These are phyloP conservation scores for Oxygymnocypris stewartii DNA, from an alignment of 2,113 vertebrate genomes.

Conservation along the genomic window DNA sequence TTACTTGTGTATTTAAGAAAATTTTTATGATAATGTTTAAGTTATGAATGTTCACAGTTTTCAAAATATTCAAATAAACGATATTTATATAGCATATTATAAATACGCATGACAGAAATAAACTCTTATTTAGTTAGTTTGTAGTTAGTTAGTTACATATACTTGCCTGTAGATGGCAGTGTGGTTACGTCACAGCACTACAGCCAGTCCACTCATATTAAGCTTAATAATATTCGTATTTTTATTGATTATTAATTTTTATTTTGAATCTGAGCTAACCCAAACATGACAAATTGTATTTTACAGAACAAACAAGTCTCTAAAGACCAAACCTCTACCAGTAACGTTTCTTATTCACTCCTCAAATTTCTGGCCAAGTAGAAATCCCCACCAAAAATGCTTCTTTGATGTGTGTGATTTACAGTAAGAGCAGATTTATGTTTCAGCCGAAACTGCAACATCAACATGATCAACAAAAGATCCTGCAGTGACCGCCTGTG, in stretches of 20 bases:
- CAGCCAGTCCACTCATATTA: background rate
- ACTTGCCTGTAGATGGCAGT: conserved; percentile 48
- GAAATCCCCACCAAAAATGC: background rate
- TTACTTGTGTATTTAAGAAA: background rate
- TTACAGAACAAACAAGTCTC: background rate
- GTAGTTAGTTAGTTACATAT: background rate
- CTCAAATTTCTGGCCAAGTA: background rate
- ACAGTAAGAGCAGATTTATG: background rate
- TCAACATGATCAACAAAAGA: conserved; percentile 55
- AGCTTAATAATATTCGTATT: background rate
- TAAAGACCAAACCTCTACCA: background rate
- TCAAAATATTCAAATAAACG: background rate
- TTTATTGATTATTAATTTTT: background rate
- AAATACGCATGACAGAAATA: background rate
- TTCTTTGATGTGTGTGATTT: background rate
- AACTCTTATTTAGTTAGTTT: background rate
- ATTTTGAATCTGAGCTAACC: background rate
- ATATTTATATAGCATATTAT: too few species aligned
- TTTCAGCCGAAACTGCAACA: conserved; percentile 36
- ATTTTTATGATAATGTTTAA: background rate
- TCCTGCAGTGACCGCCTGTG: conserved; percentile 54
- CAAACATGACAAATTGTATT: background rate
- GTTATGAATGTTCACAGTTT: background rate
- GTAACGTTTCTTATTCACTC: background rate
- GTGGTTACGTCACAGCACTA: background rate